Percentiles rank a stretch among this genome's conserved stretches.
Conservation (phyloP, 1,140 invertebrate species). For the Aphelenchoides besseyi region DNA sequence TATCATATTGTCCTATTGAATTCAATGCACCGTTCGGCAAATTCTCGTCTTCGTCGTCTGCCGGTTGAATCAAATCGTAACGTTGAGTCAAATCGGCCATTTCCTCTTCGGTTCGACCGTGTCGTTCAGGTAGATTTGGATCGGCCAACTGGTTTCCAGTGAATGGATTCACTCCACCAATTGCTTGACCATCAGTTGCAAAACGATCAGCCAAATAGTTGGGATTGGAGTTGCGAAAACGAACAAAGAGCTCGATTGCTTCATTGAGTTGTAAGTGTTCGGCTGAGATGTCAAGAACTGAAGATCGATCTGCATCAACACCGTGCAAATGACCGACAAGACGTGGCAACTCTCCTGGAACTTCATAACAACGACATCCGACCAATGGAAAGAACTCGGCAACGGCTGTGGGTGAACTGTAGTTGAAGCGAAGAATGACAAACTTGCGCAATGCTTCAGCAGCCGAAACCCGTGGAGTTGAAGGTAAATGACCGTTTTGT, state of each 20-base stretch:
- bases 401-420: slow-evolving; percentile 24
- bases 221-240: not conserved
- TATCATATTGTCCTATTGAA: too few relatives aligned
- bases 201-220: not conserved
- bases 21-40: not conserved
- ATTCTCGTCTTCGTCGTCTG: slow-evolving; percentile 3
- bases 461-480: not conserved
- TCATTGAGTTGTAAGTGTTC: slow-evolving; percentile 1
- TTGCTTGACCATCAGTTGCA: not conserved
- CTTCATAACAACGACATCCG: slow-evolving; percentile 21
- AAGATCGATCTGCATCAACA: slow-evolving; percentile 8
- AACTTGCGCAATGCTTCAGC: not conserved
- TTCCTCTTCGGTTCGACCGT: not conserved
- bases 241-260: slow-evolving; percentile 9
- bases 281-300: not conserved
- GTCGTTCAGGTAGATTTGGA: not conserved
- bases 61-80: not conserved
- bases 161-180: not conserved
- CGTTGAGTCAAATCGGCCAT: not conserved
- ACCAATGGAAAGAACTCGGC: slow-evolving; percentile 41
- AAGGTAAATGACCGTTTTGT: not conserved
- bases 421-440: slow-evolving; percentile 39
- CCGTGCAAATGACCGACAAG: slow-evolving; percentile 38
- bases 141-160: not conserved
- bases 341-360: slow-evolving; percentile 30